Percentiles rank a stretch among this genome's conserved stretches.
These are phyloP conservation scores for Scarus forsteni DNA, from an alignment of 2,797 vertebrate genomes.

Conservation along the genomic window DNA sequence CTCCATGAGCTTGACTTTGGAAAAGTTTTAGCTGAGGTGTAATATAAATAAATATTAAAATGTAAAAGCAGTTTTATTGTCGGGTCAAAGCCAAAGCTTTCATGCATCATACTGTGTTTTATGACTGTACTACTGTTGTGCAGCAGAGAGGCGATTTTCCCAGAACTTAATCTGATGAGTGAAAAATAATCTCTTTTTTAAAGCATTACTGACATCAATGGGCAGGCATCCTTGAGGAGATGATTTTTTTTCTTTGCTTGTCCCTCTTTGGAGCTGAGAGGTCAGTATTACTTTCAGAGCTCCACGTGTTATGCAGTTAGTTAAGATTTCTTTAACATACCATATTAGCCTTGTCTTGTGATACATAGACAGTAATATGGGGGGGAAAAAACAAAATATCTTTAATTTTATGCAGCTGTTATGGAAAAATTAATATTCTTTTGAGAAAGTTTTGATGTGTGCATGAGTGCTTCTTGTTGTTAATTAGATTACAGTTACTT, in stretches of 20 bases:
- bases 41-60: constrained; percentile 59
- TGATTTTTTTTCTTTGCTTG: not conserved
- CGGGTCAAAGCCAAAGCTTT: constrained; percentile 72
- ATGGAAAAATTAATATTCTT: too few relatives aligned
- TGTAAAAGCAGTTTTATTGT: constrained; percentile 60
- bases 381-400: too few relatives aligned
- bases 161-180: constrained; percentile 39
- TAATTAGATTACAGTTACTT: too few relatives aligned
- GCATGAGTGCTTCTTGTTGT: too few relatives aligned
- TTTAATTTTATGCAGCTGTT: too few relatives aligned
- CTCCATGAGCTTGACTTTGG: constrained; percentile 17
- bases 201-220: constrained; percentile 50
- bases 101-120: constrained; percentile 66
- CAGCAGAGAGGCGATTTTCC: constrained; percentile 42
- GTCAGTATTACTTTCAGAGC: constrained; percentile 35
- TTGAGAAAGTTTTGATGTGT: too few relatives aligned
- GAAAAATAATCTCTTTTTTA: constrained; percentile 57
- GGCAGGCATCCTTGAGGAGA: constrained; percentile 1
- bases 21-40: constrained; percentile 32
- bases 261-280: constrained; percentile 34
- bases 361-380: too few relatives aligned
- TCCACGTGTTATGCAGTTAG: too few relatives aligned
- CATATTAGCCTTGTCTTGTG: too few relatives aligned
- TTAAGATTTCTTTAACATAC: too few relatives aligned
- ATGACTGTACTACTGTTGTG: constrained; percentile 56